Percentiles rank a stretch among this genome's conserved stretches.
phyloP scores from a whole-genome alignment of 2,888 invertebrate species.

The Hololepta plana region DNA sequence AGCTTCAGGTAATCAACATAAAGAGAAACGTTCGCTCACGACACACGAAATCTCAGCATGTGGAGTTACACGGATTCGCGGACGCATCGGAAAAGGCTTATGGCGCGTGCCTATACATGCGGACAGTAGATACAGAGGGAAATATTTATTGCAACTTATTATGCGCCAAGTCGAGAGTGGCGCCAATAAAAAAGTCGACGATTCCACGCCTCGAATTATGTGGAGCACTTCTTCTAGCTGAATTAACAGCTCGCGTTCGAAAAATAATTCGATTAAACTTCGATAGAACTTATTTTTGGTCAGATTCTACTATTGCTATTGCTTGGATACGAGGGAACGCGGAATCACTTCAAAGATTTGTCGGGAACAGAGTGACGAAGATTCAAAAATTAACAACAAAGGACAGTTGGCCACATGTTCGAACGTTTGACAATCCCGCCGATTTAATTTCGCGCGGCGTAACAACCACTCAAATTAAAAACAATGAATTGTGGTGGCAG shows the following conservation, averaged over 20 bases:
- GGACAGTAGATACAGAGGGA: not conserved
- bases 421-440: no score
- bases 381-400: no score
- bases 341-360: no score
- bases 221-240: constrained; percentile 2
- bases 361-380: no score
- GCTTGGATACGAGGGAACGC: no score
- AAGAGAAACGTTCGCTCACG: no score
- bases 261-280: constrained; percentile 1
- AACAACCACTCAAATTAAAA: no score
- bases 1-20: no score
- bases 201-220: constrained; percentile 4
- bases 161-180: constrained; percentile 4
- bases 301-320: constrained; percentile 3
- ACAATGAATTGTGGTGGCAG: no score
- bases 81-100: constrained; percentile 4
- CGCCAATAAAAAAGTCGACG: constrained; percentile 2
- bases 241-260: constrained; percentile 2
- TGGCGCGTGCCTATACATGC: constrained; percentile 5
- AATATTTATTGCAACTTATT: not conserved
- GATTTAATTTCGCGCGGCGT: no score
- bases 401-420: no score
- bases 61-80: constrained; percentile 2
- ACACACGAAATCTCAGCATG: no score
- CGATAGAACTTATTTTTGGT: not conserved